Evolutionary conservation across 2,888 invertebrate genomes (phyloP), one percentile per base, ranked within the genome.

Genomic region (Orchestes rusci): DNA sequence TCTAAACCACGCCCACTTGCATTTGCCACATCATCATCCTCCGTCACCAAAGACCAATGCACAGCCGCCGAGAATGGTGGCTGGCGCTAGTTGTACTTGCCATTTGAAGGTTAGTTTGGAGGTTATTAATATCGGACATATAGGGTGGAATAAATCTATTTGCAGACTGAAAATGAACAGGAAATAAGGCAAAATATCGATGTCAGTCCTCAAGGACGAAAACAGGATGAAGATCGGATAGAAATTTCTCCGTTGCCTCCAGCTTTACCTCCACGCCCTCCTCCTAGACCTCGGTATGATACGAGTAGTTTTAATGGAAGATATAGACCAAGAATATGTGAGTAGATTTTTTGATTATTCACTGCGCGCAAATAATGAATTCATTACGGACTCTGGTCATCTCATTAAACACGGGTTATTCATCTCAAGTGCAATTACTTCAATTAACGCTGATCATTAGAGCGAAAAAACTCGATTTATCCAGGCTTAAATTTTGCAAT

Each of bases 251-350:
- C 68, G 20, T 51, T 68, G 44, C 71, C 71, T 2, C 71, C 71
- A 3, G 70, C 70, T 7, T 53, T 71, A 53, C 71, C 71, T 1
- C 71, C 71, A 7, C 52, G 71, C 48, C 71, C 71, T 1, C 68
- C 69, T 2, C 70, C 70, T 12, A 60, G 70, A 45, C 69, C 70
- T 10, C 57, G 70, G 42, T 60, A 59, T 39, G 68, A 67, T 31
- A 56, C 50, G 23, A 58, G 59, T 12, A 67, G 65, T 32, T 52
- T 67, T 30, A 61, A 55, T 40, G 58, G 63, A 2, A 60, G 67
- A 54, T 62, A 59, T 49, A 50, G 60, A 42, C 52, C 58, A 43
- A 51, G 43, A 37, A 43, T 43, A 28, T 20, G 43, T 43, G 31
- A 41, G 46, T 31, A 16, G 29, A 12, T 29, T 23, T 36, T 13